These are phyloP conservation scores for Trileptium ribeirensis DNA, from an alignment of 2,888 invertebrate genomes.

Conservation along the genomic window DNA sequence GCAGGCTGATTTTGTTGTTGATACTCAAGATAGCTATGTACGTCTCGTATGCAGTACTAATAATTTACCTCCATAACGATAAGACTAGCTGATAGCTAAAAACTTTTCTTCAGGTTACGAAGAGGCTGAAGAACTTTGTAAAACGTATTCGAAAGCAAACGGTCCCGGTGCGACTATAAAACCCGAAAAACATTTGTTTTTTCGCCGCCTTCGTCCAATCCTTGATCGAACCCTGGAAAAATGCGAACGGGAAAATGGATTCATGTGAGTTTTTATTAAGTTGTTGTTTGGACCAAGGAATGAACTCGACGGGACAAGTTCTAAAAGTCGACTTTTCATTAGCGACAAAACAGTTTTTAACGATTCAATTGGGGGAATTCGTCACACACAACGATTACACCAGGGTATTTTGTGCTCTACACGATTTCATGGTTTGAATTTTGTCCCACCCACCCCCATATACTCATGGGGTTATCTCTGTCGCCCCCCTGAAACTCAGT, in stretches of 20 bases:
- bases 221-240: conserved; percentile 61
- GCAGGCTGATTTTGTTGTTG: too few relatives aligned
- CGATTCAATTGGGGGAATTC: conserved; percentile 13
- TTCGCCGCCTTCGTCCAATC: conserved; percentile 58
- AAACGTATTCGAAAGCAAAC: conserved; percentile 59
- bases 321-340: too few relatives aligned
- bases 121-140: conserved; percentile 57
- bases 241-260: conserved; percentile 62
- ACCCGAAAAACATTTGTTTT: conserved; percentile 61
- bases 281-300: not conserved
- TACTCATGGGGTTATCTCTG: too few relatives aligned
- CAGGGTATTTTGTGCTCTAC: too few relatives aligned
- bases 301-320: not conserved
- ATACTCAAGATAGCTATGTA: too few relatives aligned
- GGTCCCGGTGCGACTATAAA: conserved; percentile 60
- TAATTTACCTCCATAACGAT: too few relatives aligned
- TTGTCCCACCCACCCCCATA: too few relatives aligned
- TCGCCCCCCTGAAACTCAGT: too few relatives aligned
- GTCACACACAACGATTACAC: not conserved
- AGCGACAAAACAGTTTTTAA: conserved; percentile 3
- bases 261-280: conserved; percentile 60
- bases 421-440: too few relatives aligned
- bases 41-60: too few relatives aligned
- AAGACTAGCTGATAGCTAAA: too few relatives aligned
- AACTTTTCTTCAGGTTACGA: too few relatives aligned